Evolutionary conservation across 2,797 vertebrate genomes (phyloP).

Genomic region (Sardinella longiceps): DNA sequence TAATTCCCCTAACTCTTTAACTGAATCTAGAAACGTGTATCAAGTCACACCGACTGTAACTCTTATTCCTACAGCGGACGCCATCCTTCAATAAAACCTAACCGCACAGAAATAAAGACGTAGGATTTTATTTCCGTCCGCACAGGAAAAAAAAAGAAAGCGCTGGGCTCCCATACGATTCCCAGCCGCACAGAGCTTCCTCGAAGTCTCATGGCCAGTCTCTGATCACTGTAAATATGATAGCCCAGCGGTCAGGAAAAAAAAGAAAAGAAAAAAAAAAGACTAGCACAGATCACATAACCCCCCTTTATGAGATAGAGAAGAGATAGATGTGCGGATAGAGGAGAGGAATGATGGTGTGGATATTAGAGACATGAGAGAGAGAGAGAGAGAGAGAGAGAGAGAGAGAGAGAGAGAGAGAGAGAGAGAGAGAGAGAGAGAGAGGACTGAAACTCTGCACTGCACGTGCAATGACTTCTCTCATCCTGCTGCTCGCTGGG

Average conservation of each 20-base stretch:
- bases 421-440: neutral
- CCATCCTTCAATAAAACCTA: neutral
- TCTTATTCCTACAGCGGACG: neutral
- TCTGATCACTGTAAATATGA: slow-evolving; percentile 51
- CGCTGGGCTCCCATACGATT: neutral
- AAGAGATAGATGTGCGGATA: neutral
- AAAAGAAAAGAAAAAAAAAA: slow-evolving; percentile 24
- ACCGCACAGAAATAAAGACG: slow-evolving; percentile 41
- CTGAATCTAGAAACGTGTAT: neutral
- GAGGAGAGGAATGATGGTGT: neutral
- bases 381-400: neutral
- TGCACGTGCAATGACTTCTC: slow-evolving; percentile 60
- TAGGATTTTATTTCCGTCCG: slow-evolving; percentile 33
- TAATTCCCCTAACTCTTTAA: neutral
- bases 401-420: neutral
- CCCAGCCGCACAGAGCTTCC: neutral
- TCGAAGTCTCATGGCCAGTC: slow-evolving; percentile 38
- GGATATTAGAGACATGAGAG: neutral
- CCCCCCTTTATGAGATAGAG: slow-evolving; percentile 47
- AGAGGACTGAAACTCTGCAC: slow-evolving; percentile 57
- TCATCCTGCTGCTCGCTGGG: slow-evolving; percentile 66
- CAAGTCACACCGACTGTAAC: neutral
- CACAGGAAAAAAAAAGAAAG: no score
- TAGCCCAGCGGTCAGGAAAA: slow-evolving; percentile 60
- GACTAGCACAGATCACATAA: slow-evolving; percentile 55